Evolutionary conservation across 1,140 invertebrate species (phyloP).

Genomic region (Camponotus pennsylvanicus): DNA sequence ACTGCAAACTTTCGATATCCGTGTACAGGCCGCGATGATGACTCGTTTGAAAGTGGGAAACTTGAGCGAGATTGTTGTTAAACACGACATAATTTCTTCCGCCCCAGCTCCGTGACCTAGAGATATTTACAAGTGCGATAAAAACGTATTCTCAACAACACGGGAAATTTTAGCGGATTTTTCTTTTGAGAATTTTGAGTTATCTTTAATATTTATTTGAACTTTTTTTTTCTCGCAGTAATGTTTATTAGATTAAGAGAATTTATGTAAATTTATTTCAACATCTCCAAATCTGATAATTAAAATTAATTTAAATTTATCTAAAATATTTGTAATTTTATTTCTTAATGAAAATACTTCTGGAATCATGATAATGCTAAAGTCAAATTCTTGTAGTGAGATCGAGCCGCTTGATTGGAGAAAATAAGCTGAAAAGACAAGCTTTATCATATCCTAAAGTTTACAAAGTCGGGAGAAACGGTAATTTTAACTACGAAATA

Average conservation of each 20-base stretch:
- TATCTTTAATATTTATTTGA: not conserved
- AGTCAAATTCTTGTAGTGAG: not conserved
- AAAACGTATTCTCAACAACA: not conserved
- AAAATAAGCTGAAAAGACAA: not conserved
- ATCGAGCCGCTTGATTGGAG: not conserved
- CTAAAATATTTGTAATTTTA: not conserved
- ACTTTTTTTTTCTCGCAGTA: not conserved
- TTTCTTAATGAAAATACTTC: not conserved
- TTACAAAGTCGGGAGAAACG: slow-evolving; percentile 14
- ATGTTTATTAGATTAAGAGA: not conserved
- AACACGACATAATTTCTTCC: slow-evolving; percentile 30
- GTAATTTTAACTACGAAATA: not conserved
- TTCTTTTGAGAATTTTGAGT: not conserved
- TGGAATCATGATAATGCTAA: not conserved
- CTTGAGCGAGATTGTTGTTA: slow-evolving; percentile 22
- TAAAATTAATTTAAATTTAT: slow-evolving; percentile 17
- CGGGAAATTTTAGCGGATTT: not conserved
- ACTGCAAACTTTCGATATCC: slow-evolving; percentile 40
- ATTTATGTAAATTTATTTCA: not conserved
- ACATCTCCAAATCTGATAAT: not conserved
- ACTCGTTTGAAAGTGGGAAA: slow-evolving; percentile 23
- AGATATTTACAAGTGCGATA: not conserved
- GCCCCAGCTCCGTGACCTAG: not conserved
- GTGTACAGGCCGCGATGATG: not conserved
- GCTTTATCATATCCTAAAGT: not conserved